Conservation (phyloP, 2,888 invertebrate species). For the Zonitis immaculata region DNA sequence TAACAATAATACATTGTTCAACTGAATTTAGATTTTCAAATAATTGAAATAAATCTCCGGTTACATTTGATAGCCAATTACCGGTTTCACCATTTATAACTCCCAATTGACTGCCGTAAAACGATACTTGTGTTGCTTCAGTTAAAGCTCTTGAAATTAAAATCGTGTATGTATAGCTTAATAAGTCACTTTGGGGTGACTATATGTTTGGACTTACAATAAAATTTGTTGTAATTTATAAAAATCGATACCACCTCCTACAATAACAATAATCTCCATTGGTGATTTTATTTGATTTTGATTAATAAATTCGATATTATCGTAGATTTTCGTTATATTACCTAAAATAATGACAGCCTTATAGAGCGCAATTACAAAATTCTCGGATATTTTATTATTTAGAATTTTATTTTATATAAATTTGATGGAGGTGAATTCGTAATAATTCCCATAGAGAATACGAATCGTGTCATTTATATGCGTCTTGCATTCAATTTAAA, state of each 20-base stretch:
- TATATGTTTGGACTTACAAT: slow-evolving; percentile 44
- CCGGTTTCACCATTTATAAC: slow-evolving; percentile 61
- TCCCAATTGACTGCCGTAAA: slow-evolving; percentile 57
- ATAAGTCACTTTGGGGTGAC: slow-evolving; percentile 3
- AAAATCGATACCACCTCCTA: slow-evolving; percentile 56
- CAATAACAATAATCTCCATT: slow-evolving; percentile 55
- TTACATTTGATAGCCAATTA: slow-evolving; percentile 56
- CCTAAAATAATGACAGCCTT: slow-evolving; percentile 17
- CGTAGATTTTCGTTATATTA: slow-evolving; percentile 28
- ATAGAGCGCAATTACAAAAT: too few relatives aligned
- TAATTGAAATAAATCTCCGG: slow-evolving; percentile 53
- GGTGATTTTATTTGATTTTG: slow-evolving; percentile 41
- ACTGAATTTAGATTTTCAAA: slow-evolving; percentile 40
- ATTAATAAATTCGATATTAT: slow-evolving; percentile 26
- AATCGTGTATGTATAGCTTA: slow-evolving; percentile 1
- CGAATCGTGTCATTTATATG: background rate
- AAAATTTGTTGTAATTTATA: slow-evolving; percentile 56
- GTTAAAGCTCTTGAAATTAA: slow-evolving; percentile 52
- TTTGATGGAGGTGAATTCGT: background rate
- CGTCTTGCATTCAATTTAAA: background rate
- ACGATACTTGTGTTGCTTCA: slow-evolving; percentile 56
- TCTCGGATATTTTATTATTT: too few relatives aligned
- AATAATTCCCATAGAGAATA: background rate
- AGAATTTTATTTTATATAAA: background rate
- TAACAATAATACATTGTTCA: slow-evolving; percentile 6